Percentiles rank a stretch among this genome's conserved stretches.
These are phyloP conservation scores for Apamea epomidion DNA, from an alignment of 2,888 invertebrate genomes.

Conservation along the genomic window DNA sequence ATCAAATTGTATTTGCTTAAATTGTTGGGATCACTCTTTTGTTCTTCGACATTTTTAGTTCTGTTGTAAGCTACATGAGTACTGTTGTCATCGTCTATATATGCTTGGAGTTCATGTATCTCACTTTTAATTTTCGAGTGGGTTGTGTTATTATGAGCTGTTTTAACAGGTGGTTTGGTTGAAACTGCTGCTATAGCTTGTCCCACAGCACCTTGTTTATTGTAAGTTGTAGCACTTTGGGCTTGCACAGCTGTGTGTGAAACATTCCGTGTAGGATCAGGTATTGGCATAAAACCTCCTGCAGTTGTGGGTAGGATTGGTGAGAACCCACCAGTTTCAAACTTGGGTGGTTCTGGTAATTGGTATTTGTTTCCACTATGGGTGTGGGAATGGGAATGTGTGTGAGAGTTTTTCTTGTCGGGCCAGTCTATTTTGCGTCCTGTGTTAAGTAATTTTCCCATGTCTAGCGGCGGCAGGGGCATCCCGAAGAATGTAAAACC, in stretches of 20 bases:
- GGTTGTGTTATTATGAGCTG: constrained; percentile 77
- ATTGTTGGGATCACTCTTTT: constrained; percentile 82
- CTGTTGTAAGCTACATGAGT: constrained; percentile 86
- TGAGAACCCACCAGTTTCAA: constrained; percentile 94
- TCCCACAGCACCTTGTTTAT: constrained; percentile 72
- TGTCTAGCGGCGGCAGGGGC: constrained; percentile 93
- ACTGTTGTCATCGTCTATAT: constrained; percentile 82
- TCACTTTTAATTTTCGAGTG: constrained; percentile 86
- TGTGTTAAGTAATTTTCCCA: constrained; percentile 91
- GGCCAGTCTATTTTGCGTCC: constrained; percentile 87
- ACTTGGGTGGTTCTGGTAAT: constrained; percentile 89
- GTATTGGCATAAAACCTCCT: constrained; percentile 93
- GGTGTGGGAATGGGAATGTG: constrained; percentile 68
- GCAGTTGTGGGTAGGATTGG: constrained; percentile 93
- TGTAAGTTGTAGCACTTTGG: constrained; percentile 63
- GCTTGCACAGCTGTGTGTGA: constrained; percentile 71
- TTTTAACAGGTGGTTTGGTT: constrained; percentile 75
- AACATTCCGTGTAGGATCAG: constrained; percentile 81
- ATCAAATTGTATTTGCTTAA: constrained; percentile 85
- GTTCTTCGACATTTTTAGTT: constrained; percentile 86
- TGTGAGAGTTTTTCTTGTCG: constrained; percentile 80
- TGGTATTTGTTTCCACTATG: constrained; percentile 82
- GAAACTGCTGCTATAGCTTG: constrained; percentile 72
- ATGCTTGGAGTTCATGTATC: constrained; percentile 86
- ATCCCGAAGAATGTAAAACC: constrained; percentile 96